phyloP scores from a whole-genome alignment of 2,113 vertebrate genomes.

The Speoplatyrhinus poulsoni region DNA sequence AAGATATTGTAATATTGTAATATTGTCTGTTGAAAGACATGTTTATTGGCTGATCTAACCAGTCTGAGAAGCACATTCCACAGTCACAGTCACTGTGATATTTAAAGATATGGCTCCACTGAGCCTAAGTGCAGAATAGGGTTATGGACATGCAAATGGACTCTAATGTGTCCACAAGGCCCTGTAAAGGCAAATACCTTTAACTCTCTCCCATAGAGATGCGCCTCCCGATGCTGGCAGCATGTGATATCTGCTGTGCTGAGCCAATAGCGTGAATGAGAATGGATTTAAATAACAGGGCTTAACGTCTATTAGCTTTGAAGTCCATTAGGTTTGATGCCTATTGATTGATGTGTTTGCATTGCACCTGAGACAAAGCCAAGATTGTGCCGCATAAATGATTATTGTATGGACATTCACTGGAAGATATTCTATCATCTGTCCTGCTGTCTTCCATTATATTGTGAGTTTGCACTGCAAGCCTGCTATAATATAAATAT shows the following conservation, averaged over 20 bases:
- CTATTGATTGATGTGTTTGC: conserved; percentile 26
- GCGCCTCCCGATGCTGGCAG: conserved; percentile 52
- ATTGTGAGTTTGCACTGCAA: background rate
- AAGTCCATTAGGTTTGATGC: conserved; percentile 29
- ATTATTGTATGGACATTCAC: background rate
- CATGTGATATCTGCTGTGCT: conserved; percentile 32
- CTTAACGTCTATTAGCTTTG: conserved; percentile 32
- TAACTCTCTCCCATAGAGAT: conserved; percentile 60
- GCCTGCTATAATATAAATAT: conserved; percentile 1
- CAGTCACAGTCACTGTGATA: conserved; percentile 63
- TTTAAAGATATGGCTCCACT: conserved; percentile 74
- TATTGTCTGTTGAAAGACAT: too few relatives aligned
- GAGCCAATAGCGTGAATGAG: conserved; percentile 25
- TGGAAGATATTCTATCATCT: background rate
- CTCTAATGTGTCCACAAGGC: conserved; percentile 78
- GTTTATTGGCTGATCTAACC: too few relatives aligned
- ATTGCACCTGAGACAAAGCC: background rate
- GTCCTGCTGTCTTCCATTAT: background rate
- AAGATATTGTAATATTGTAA: too few relatives aligned
- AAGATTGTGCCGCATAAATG: background rate
- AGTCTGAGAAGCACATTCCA: conserved; percentile 22
- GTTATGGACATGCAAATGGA: conserved; percentile 77
- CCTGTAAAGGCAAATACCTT: conserved; percentile 76
- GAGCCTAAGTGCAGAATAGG: conserved; percentile 65
- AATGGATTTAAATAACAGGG: conserved; percentile 24